phyloP scores from a whole-genome alignment of 2,888 invertebrate genomes.

The Keiferia lycopersicella region DNA sequence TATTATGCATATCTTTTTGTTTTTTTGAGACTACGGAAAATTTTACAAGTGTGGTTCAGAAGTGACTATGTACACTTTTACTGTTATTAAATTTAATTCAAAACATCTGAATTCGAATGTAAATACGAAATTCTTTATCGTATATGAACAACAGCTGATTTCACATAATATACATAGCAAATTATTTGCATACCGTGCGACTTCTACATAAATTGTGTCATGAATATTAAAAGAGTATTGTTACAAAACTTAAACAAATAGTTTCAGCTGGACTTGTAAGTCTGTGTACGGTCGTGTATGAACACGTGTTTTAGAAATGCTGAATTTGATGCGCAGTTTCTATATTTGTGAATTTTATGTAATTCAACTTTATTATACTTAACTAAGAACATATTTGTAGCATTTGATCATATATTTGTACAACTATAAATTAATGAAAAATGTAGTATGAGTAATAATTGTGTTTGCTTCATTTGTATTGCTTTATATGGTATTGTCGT shows the following conservation, averaged over 20 bases:
- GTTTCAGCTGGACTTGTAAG: slow-evolving; percentile 32
- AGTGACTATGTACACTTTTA: neutral
- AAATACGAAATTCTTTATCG: neutral
- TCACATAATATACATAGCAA: slow-evolving; percentile 7
- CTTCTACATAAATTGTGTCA: slow-evolving; percentile 51
- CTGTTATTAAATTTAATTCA: neutral
- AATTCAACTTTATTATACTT: slow-evolving; percentile 29
- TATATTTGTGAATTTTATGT: slow-evolving; percentile 37
- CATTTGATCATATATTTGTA: slow-evolving; percentile 32
- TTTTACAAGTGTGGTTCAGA: slow-evolving; percentile 7
- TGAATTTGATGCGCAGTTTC: slow-evolving; percentile 42
- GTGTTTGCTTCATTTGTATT: slow-evolving; percentile 26
- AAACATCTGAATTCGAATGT: neutral
- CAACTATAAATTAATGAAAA: slow-evolving; percentile 21
- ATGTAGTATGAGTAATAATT: slow-evolving; percentile 25
- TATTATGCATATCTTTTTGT: neutral
- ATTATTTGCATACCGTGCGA: slow-evolving; percentile 34
- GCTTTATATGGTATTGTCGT: slow-evolving; percentile 21
- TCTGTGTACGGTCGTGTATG: slow-evolving; percentile 38
- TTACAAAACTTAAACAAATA: slow-evolving; percentile 54
- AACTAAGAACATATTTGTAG: slow-evolving; percentile 11
- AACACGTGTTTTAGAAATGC: slow-evolving; percentile 48
- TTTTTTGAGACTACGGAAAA: neutral
- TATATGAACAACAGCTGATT: slow-evolving; percentile 16
- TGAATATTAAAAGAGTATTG: slow-evolving; percentile 59